Conservation (phyloP, 2,888 invertebrate species). For the Dexiosoma caninum region DNA sequence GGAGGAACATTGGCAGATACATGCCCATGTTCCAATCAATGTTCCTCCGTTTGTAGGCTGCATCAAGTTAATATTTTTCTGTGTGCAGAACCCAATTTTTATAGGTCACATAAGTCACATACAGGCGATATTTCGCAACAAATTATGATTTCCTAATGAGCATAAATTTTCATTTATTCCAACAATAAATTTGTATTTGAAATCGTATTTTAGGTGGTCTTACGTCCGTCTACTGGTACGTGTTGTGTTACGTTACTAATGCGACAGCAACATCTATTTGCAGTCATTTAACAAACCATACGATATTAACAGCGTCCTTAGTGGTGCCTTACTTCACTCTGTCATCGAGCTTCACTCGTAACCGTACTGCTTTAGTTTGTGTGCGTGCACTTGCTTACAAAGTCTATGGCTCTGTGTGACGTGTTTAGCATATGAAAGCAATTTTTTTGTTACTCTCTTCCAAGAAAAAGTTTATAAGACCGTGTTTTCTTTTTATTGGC, state of each 20-base stretch:
- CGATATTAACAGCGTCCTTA: not conserved
- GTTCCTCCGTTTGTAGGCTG: no score
- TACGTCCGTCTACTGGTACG: not conserved
- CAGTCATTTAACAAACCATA: slow-evolving; percentile 11
- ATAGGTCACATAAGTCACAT: no score
- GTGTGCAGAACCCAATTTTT: no score
- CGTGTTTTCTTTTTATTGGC: not conserved
- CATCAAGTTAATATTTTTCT: no score
- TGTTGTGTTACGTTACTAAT: not conserved
- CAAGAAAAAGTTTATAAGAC: slow-evolving; percentile 16
- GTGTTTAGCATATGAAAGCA: slow-evolving; percentile 50
- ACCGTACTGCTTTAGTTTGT: slow-evolving; percentile 10
- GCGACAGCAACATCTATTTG: slow-evolving; percentile 18
- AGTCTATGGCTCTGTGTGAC: slow-evolving; percentile 12
- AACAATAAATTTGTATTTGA: not conserved
- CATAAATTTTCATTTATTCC: not conserved
- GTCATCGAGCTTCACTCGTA: slow-evolving; percentile 29
- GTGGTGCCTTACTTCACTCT: slow-evolving; percentile 26
- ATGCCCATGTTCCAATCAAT: no score
- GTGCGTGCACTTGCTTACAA: slow-evolving; percentile 36
- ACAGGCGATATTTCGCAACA: no score
- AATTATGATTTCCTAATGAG: not conserved
- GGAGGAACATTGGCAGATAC: no score
- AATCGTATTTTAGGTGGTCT: slow-evolving; percentile 29
- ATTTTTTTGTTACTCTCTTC: slow-evolving; percentile 19